These are phyloP conservation scores for Gandaritis pyraliata DNA, from an alignment of 2,888 invertebrate species.

Conservation along the genomic window DNA sequence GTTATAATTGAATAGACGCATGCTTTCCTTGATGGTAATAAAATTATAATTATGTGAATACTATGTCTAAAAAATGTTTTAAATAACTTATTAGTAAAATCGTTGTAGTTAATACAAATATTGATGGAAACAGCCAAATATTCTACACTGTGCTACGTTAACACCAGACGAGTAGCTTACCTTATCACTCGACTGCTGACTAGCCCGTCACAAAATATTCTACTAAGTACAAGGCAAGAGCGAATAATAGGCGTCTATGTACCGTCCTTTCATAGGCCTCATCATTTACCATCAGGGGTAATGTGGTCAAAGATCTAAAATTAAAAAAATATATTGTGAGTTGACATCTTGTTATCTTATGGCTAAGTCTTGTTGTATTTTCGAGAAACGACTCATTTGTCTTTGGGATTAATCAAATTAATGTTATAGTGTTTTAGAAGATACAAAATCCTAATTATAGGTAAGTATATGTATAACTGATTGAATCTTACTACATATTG, in stretches of 20 bases:
- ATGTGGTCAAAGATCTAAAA: too few relatives aligned
- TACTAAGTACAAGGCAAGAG: too few relatives aligned
- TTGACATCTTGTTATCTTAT: too few relatives aligned
- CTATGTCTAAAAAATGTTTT: too few relatives aligned
- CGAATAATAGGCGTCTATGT: too few relatives aligned
- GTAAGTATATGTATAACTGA: not conserved
- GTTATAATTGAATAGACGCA: too few relatives aligned
- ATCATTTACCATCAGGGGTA: too few relatives aligned
- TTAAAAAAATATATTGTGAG: too few relatives aligned
- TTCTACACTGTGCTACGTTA: not conserved
- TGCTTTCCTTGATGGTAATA: not conserved
- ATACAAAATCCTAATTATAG: constrained; percentile 1
- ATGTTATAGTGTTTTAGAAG: not conserved
- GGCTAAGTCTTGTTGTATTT: not conserved
- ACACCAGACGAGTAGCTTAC: constrained; percentile 14
- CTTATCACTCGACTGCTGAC: constrained; percentile 5
- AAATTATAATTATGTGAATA: not conserved
- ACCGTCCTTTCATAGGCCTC: too few relatives aligned
- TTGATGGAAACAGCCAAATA: too few relatives aligned
- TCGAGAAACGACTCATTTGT: not conserved
- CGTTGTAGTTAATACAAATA: too few relatives aligned
- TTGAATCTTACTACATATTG: constrained; percentile 18
- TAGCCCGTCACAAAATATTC: not conserved
- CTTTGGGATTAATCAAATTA: constrained; percentile 14
- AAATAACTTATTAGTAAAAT: too few relatives aligned